Evolutionary conservation across 2,797 vertebrate species (phyloP).

Genomic region (Aulostomus chinensis): DNA sequence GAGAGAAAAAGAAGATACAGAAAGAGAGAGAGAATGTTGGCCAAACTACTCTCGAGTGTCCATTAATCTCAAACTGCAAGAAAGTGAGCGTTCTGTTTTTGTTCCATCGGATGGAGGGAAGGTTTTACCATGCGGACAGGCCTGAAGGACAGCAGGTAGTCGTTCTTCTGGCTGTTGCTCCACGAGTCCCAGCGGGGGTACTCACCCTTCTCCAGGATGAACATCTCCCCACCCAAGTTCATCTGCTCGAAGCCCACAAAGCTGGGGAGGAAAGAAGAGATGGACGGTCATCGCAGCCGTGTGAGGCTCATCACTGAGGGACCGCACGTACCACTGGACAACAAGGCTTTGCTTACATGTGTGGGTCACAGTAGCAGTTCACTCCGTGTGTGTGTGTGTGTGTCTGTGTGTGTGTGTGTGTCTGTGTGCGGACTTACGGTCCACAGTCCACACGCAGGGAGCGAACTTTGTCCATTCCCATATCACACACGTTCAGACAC

Average conservation of each 20-base stretch:
- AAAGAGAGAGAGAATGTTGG: too few species aligned
- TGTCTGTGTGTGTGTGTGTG: slow-evolving; percentile 3
- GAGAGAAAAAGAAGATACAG: too few species aligned
- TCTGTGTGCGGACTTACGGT: slow-evolving; percentile 73
- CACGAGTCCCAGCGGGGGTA: slow-evolving; percentile 89
- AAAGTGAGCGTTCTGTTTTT: too few species aligned
- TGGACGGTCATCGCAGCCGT: too few species aligned
- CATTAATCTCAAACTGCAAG: too few species aligned
- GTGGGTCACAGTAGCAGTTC: too few species aligned
- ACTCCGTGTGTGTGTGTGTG: slow-evolving; percentile 9
- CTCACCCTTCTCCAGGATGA: slow-evolving; percentile 89
- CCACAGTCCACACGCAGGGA: slow-evolving; percentile 84
- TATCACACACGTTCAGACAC: slow-evolving; percentile 84
- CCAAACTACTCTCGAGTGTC: too few species aligned
- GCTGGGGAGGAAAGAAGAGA: slow-evolving; percentile 56
- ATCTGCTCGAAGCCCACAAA: slow-evolving; percentile 88
- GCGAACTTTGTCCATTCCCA: slow-evolving; percentile 84
- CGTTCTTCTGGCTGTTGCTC: slow-evolving; percentile 87
- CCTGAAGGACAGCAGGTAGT: slow-evolving; percentile 88
- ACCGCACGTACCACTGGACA: too few species aligned
- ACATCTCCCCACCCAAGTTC: slow-evolving; percentile 89
- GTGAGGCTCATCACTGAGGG: too few species aligned
- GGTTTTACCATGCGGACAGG: slow-evolving; percentile 84
- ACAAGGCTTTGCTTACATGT: too few species aligned
- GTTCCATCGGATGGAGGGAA: too few species aligned